Evolutionary conservation across 1,140 invertebrate species (phyloP).

Genomic region (Vanessa atalanta): DNA sequence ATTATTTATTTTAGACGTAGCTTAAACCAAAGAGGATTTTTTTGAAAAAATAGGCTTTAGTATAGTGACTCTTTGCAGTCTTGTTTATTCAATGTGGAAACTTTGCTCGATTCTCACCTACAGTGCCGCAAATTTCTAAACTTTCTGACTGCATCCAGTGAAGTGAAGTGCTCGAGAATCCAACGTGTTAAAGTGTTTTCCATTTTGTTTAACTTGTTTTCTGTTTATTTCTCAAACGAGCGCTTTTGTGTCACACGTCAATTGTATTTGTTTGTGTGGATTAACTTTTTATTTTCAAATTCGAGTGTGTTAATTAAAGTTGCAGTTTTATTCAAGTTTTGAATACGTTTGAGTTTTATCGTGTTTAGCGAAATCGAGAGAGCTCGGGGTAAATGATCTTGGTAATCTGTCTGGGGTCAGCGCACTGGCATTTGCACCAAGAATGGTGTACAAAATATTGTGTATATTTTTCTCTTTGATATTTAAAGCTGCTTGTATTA

Average conservation of each 20-base stretch:
- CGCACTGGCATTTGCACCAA: background rate
- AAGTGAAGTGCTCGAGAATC: constrained; percentile 17
- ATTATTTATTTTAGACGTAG: no score
- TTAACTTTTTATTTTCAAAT: constrained; percentile 1
- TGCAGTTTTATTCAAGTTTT: constrained; percentile 1
- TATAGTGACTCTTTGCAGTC: background rate
- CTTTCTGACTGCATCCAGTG: constrained; percentile 17
- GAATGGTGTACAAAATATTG: background rate
- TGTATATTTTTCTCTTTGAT: background rate
- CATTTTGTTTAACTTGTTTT: constrained; percentile 23
- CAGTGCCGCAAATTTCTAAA: constrained; percentile 17
- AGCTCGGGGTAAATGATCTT: background rate
- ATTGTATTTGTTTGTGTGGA: constrained; percentile 7
- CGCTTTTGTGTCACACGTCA: background rate
- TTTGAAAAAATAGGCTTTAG: no score
- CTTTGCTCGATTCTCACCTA: constrained; percentile 9
- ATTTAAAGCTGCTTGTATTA: no score
- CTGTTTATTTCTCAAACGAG: constrained; percentile 20
- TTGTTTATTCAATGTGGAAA: constrained; percentile 18
- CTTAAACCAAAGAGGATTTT: no score
- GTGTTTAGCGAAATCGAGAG: background rate
- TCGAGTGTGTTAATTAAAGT: constrained; percentile 3
- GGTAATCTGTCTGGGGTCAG: constrained; percentile 6
- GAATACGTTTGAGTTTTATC: background rate
- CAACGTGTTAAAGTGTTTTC: constrained; percentile 19